These are phyloP conservation scores for Iphiclides podalirius DNA, from an alignment of 2,888 invertebrate genomes.

Conservation along the genomic window DNA sequence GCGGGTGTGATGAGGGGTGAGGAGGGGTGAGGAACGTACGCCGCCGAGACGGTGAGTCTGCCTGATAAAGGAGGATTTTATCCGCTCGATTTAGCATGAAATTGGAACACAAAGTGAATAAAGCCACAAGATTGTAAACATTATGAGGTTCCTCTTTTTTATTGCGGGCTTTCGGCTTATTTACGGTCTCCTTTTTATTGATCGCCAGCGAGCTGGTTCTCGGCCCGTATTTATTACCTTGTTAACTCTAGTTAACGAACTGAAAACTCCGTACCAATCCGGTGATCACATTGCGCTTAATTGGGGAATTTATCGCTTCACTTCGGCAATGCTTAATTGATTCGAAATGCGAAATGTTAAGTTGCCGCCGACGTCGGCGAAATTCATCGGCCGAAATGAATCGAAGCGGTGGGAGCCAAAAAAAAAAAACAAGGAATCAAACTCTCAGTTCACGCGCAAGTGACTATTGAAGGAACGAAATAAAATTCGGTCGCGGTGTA, in stretches of 20 bases:
- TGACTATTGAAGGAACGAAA: conserved; percentile 53
- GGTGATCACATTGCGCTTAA: conserved; percentile 58
- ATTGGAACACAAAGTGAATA: conserved; percentile 81
- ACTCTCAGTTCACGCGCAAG: no score
- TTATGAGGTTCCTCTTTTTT: conserved; percentile 77
- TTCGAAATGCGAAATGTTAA: conserved; percentile 55
- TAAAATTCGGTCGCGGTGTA: conserved; percentile 47
- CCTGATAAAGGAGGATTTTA: conserved; percentile 76
- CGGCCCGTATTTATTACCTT: conserved; percentile 74
- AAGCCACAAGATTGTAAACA: conserved; percentile 80
- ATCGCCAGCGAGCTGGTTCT: conserved; percentile 59
- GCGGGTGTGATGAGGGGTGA: conserved; percentile 29
- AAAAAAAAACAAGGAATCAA: no score
- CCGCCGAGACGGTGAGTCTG: conserved; percentile 71
- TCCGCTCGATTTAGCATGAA: conserved; percentile 80
- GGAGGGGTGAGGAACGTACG: conserved; percentile 37
- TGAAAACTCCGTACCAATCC: conserved; percentile 56
- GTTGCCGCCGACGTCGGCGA: conserved; percentile 29
- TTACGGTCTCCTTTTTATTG: conserved; percentile 76
- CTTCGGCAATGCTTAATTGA: conserved; percentile 60
- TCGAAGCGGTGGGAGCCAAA: conserved; percentile 38
- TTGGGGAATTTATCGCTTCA: conserved; percentile 68
- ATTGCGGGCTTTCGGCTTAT: conserved; percentile 69
- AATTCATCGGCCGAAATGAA: conserved; percentile 37
- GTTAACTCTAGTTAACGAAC: conserved; percentile 77